Base-by-base conservation (phyloP, 2,113 vertebrate genomes). In the Trinectes maculatus region DNA sequence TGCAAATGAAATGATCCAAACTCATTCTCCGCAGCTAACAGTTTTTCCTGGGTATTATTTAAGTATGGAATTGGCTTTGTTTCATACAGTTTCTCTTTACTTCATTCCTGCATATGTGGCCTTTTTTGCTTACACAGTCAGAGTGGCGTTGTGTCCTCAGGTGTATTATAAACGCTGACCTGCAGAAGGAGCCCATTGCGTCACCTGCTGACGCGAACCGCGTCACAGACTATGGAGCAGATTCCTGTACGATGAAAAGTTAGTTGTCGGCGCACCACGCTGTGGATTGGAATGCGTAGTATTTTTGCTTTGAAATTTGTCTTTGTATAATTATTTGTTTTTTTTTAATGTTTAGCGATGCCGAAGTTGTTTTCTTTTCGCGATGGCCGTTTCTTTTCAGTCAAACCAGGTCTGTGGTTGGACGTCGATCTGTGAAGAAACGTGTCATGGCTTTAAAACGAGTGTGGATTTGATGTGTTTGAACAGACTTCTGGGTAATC, bases 401-500 rank as follows among this genome's bases (percentile, higher is more conserved):
- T 34, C 22, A 15, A 29, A 37, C 19, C 2, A 4, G 9, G 0
- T 13, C 19, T 25, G 33, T 28, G 24, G n/a, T 33, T 49, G 43
- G 26, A 56, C 11, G 1, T 3, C 12, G 57, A 40, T 56, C 19
- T 19, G 21, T 62, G 1, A 0, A 19, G 4, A 8, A 28, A 8
- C 31, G 19, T 33, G 18, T 25, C 8, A 0, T 7, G 5, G 18
- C 19, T 58, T 48, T 19, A 9, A 24, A 16, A 39, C 24, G 9
- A 19, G 39, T 5, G 8, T 77, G 31, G 25, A 31, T 63, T 62
- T 78, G 16, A 44, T 26, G 6, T 0, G 13, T 13, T 28, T 28
- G 39, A 22, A 33, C n/a, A 22, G 57, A 43, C 21, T 25, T 19
- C 39, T 51, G 52, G 58, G 36, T 65, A 11, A 62, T 62, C 24